These are phyloP conservation scores for Pseudonaja textilis DNA, from an alignment of 2,113 vertebrate genomes.

Conservation along the genomic window DNA sequence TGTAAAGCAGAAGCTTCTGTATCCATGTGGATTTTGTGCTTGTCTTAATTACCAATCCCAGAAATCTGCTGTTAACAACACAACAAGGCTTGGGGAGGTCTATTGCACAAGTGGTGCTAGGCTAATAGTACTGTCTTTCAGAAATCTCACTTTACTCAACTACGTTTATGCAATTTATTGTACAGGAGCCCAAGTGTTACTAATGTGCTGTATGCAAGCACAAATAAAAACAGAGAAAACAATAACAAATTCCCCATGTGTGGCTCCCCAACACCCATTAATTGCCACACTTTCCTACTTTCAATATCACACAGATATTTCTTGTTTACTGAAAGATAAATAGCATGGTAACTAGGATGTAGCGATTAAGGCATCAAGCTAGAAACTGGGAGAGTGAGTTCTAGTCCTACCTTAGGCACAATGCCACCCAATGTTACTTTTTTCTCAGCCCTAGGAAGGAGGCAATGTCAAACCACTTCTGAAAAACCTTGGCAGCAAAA, in stretches of 20 bases:
- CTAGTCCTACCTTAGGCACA: not conserved
- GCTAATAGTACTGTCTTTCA: conserved; percentile 8
- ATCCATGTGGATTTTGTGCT: not conserved
- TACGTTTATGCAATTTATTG: conserved; percentile 27
- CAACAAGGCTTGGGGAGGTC: conserved; percentile 8
- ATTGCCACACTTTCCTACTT: not conserved
- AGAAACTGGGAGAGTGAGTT: not conserved
- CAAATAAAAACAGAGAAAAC: conserved; percentile 9
- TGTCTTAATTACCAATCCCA: conserved; percentile 2
- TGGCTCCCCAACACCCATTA: not conserved
- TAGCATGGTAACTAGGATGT: not conserved
- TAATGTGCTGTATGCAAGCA: conserved; percentile 15
- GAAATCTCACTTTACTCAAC: conserved; percentile 19
- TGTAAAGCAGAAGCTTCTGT: not conserved
- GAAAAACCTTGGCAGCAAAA: not conserved
- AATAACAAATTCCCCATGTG: conserved; percentile 25
- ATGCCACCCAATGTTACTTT: not conserved
- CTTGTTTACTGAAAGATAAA: not conserved
- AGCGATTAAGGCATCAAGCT: not conserved
- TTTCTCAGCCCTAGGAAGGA: not conserved
- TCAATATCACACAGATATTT: not conserved
- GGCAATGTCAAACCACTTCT: not conserved
- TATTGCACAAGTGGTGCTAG: conserved; percentile 13
- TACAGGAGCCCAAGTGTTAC: conserved; percentile 17
- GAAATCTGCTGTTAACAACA: conserved; percentile 5